Percentiles rank a stretch among this genome's conserved stretches.
Evolutionary conservation across 2,888 invertebrate species (phyloP).

Genomic region (Euplexia lucipara): DNA sequence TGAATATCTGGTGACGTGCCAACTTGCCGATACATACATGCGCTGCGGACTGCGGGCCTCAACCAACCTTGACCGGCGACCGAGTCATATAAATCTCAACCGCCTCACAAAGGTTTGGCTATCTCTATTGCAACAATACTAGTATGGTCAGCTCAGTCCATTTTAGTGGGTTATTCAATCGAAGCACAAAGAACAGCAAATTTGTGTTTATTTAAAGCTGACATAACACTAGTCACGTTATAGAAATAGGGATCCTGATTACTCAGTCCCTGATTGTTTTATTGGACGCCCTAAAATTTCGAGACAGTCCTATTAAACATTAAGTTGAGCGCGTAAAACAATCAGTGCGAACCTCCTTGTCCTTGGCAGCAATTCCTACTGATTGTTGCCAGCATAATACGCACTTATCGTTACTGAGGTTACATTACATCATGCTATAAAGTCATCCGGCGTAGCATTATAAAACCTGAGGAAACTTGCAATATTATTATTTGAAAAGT

Average conservation of each 20-base stretch:
- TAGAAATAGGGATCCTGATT: conserved; percentile 31
- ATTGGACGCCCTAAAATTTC: conserved; percentile 17
- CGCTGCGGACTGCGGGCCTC: conserved; percentile 83
- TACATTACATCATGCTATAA: conserved; percentile 75
- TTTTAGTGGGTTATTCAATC: conserved; percentile 51
- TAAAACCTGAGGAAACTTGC: conserved; percentile 37
- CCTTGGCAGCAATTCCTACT: conserved; percentile 76
- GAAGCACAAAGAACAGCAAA: conserved; percentile 37
- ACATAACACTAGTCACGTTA: conserved; percentile 28
- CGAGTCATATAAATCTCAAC: conserved; percentile 75
- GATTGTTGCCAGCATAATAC: conserved; percentile 66
- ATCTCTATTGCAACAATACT: conserved; percentile 64
- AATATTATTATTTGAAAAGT: conserved; percentile 29
- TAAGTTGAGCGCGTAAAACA: conserved; percentile 54
- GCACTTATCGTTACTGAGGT: conserved; percentile 66
- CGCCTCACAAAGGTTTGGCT: conserved; percentile 71
- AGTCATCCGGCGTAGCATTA: conserved; percentile 69
- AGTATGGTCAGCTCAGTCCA: conserved; percentile 54
- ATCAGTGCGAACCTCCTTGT: conserved; percentile 67
- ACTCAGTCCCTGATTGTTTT: conserved; percentile 21
- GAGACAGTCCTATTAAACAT: conserved; percentile 30
- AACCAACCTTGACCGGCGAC: conserved; percentile 86
- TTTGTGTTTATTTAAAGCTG: conserved; percentile 27
- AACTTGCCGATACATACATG: conserved; percentile 75
- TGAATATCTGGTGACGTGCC: conserved; percentile 81